Evolutionary conservation across 2,113 vertebrate species (phyloP).

Genomic region (Megaceryle maxima): DNA sequence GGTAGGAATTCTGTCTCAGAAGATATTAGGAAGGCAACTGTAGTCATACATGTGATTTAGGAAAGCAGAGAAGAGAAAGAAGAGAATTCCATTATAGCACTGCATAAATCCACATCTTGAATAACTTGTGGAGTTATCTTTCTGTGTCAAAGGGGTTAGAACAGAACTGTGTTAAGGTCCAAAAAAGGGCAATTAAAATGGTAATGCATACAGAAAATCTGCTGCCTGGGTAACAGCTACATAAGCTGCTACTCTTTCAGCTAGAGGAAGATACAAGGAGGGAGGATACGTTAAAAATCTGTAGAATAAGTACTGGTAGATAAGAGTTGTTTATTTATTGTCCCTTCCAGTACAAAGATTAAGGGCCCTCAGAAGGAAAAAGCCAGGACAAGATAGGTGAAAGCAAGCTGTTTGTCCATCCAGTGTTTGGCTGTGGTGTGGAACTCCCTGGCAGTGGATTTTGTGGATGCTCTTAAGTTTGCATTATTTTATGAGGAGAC

Average conservation of each 20-base stretch:
- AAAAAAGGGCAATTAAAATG: neutral
- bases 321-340: neutral
- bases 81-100: neutral
- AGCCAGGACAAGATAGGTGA: neutral
- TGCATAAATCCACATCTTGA: neutral
- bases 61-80: neutral
- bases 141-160: neutral
- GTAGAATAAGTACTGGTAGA: neutral
- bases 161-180: neutral
- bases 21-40: neutral
- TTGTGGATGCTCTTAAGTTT: neutral
- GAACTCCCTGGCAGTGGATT: neutral
- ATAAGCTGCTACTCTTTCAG: neutral
- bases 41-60: neutral
- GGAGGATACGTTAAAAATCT: neutral
- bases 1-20: neutral
- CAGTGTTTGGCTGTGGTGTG: neutral
- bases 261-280: neutral
- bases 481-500: neutral
- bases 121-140: neutral
- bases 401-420: neutral
- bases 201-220: neutral
- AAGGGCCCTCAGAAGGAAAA: neutral
- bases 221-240: neutral
- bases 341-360: neutral